Conservation (phyloP, 1,140 invertebrate species). For the Papilio machaon region DNA sequence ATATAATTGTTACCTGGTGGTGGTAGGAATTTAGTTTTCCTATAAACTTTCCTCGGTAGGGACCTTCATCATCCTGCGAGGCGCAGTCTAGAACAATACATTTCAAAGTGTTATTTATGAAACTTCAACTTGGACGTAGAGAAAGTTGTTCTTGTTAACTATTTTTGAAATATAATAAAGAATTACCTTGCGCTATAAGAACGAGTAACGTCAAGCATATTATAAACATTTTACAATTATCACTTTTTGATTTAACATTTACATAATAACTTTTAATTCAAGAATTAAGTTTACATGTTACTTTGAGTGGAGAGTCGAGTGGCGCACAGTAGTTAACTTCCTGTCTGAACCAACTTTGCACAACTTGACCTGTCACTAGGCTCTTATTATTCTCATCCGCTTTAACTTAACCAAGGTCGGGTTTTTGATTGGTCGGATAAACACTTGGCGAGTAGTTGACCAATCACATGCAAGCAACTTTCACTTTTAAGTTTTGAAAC, state of each 20-base stretch:
- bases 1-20: conserved; percentile 83
- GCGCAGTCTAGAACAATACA: conserved; percentile 59
- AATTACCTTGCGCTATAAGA: conserved; percentile 57
- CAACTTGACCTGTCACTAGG: conserved; percentile 47
- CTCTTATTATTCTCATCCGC: conserved; percentile 33
- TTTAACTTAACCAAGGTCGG: conserved; percentile 35
- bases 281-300: neutral
- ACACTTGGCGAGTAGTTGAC: neutral
- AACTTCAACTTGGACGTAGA: conserved; percentile 35
- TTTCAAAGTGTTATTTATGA: conserved; percentile 13
- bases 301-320: neutral
- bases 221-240: conserved; percentile 48
- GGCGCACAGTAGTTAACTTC: conserved; percentile 49
- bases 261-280: conserved; percentile 28
- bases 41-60: conserved; percentile 90
- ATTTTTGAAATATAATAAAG: conserved; percentile 32
- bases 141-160: conserved; percentile 52
- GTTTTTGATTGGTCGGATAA: conserved; percentile 42
- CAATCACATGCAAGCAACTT: conserved; percentile 20
- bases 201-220: conserved; percentile 48
- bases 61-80: conserved; percentile 83
- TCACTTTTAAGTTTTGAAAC: conserved; percentile 24
- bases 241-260: conserved; percentile 36
- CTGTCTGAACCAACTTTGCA: conserved; percentile 40
- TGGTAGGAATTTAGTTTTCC: conserved; percentile 96